phyloP scores from a whole-genome alignment of 2,113 vertebrate genomes.

The Salvelinus fontinalis region DNA sequence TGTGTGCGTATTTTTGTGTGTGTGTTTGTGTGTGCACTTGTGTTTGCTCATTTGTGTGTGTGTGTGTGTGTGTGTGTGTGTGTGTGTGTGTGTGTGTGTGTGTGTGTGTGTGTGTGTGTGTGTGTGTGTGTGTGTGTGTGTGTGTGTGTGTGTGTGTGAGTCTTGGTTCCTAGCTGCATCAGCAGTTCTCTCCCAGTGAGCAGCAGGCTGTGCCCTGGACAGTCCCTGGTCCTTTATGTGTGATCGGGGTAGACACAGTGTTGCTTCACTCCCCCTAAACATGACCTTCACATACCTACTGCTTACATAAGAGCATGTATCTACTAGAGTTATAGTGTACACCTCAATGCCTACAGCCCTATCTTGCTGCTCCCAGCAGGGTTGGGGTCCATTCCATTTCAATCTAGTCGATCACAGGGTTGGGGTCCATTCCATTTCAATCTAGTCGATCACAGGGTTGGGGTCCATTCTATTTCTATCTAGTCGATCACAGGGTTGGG shows the following conservation, averaged over 20 bases:
- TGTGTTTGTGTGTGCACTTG: slow-evolving; percentile 7
- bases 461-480: no score
- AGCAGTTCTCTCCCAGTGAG: neutral
- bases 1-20: neutral
- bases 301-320: neutral
- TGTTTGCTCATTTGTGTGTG: neutral
- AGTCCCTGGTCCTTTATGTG: neutral
- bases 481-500: no score
- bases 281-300: neutral
- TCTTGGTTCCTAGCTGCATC: neutral
- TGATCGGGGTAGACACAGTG: neutral
- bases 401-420: no score
- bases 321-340: neutral
- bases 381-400: no score
- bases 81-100: neutral
- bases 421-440: no score
- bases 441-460: no score
- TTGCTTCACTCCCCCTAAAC: neutral
- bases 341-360: neutral
- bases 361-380: no score
- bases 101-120: slow-evolving; percentile 1
- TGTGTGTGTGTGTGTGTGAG: neutral
- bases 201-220: neutral
- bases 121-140: neutral
- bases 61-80: neutral